phyloP scores from a whole-genome alignment of 2,797 vertebrate species.

The Limosa lapponica region DNA sequence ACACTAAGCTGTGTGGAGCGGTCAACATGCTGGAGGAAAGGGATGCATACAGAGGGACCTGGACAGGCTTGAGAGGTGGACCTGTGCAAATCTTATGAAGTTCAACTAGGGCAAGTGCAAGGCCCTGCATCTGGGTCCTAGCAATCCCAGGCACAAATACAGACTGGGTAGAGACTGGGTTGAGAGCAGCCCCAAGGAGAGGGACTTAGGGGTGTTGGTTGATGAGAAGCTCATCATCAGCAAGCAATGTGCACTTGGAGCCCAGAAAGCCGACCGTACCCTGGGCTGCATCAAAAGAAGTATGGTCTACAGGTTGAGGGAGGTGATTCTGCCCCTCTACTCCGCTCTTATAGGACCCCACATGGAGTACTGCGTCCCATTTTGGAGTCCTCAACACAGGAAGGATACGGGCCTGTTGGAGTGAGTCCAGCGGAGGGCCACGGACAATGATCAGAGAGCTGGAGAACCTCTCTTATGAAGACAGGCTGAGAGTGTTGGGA shows the following conservation, averaged over 20 bases:
- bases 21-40: neutral
- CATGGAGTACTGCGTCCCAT: neutral
- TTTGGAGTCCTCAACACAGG: neutral
- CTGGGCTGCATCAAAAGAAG: neutral
- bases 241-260: neutral
- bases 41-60: neutral
- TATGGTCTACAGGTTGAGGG: neutral
- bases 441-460: neutral
- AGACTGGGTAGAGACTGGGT: neutral
- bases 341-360: neutral
- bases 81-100: neutral
- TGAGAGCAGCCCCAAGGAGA: neutral
- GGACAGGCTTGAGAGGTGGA: neutral
- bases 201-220: neutral
- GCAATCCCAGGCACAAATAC: neutral
- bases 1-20: neutral
- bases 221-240: neutral
- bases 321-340: neutral
- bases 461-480: neutral
- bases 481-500: neutral
- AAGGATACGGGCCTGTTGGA: neutral
- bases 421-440: neutral
- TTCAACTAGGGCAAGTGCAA: neutral
- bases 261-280: neutral
- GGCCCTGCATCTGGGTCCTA: neutral